Conservation (phyloP, 2,888 invertebrate genomes). For the Brassicogethes aeneus region DNA sequence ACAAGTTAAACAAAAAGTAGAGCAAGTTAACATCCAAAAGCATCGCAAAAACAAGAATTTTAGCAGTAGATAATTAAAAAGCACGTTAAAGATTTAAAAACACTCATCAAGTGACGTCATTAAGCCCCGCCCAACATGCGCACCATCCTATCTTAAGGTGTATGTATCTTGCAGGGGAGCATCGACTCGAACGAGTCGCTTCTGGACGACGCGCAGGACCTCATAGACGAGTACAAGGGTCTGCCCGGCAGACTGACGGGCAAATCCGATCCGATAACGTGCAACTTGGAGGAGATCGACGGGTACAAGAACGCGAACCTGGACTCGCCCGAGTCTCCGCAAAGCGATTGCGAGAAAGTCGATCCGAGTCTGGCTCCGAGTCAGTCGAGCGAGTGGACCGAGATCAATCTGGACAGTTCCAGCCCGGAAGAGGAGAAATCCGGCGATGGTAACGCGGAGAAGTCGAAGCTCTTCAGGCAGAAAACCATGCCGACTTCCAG, state of each 20-base stretch:
- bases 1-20: too few species aligned
- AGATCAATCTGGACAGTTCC: constrained; percentile 61
- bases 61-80: too few species aligned
- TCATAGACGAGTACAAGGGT: constrained; percentile 35
- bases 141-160: too few species aligned
- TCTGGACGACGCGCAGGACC: constrained; percentile 33
- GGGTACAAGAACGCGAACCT: constrained; percentile 27
- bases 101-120: too few species aligned
- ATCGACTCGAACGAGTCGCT: constrained; percentile 33
- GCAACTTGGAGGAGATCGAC: constrained; percentile 26
- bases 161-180: constrained; percentile 32
- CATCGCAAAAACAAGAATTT: too few species aligned
- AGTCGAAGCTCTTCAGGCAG: constrained; percentile 41
- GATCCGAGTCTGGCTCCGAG: constrained; percentile 27
- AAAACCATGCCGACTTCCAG: constrained; percentile 43
- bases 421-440: constrained; percentile 53
- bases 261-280: constrained; percentile 20
- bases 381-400: constrained; percentile 59
- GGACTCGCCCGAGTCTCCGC: constrained; percentile 28
- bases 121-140: too few species aligned
- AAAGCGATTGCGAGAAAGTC: constrained; percentile 26
- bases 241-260: constrained; percentile 30
- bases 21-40: too few species aligned
- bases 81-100: too few species aligned
- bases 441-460: constrained; percentile 28